Base-by-base conservation (phyloP, 2,888 invertebrate genomes). In the Lithophane leautieri region DNA sequence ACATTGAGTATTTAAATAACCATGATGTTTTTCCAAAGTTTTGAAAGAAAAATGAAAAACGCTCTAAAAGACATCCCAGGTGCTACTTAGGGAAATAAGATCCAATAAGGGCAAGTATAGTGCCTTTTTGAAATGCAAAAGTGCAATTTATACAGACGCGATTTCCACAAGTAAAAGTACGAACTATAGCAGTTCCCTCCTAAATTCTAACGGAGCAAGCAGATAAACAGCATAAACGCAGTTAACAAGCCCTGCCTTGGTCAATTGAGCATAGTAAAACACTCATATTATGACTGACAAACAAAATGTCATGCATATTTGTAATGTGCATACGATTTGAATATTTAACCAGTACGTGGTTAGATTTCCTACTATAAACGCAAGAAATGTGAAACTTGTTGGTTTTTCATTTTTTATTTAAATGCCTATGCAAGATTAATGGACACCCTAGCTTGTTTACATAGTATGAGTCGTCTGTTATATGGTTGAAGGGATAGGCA, bases 311-410 rank as follows among this genome's bases (percentile, higher is more conserved):
- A 76, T 75, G 75, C 81, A 67, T 73, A 74, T 72, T 71, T 63
- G 68, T 72, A 60, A 58, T 70, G 62, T 52, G 66, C 70, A 80
- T 76, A 66, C 61, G 25, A 80, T 78, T 81, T 79, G 74, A 78
- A 86, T 88, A 81, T 52, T 65, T 60, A 69, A 71, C 52, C 14
- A 69, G 34, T 42, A n/a, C 28, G 9, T 22, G 25, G 28, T 73
- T 62, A 63, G 74, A 79, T 83, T 86, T 83, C 69, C 34, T 72
- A 72, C 66, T 70, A 40, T 14, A 60, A 52, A 71, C 34, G 58
- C 58, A 62, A 71, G 74, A 84, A 74, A 84, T 71, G 70, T 69
- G 84, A 76, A 84, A 83, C 81, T 76, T 50, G 67, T n/a, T 54
- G 56, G 63, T 58, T 69, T 66, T 70, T 79, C 67, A 61, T 71